Percentiles rank a stretch among this genome's conserved stretches.
These are phyloP conservation scores for Amphipyra berbera DNA, from an alignment of 2,888 invertebrate genomes.

Conservation along the genomic window DNA sequence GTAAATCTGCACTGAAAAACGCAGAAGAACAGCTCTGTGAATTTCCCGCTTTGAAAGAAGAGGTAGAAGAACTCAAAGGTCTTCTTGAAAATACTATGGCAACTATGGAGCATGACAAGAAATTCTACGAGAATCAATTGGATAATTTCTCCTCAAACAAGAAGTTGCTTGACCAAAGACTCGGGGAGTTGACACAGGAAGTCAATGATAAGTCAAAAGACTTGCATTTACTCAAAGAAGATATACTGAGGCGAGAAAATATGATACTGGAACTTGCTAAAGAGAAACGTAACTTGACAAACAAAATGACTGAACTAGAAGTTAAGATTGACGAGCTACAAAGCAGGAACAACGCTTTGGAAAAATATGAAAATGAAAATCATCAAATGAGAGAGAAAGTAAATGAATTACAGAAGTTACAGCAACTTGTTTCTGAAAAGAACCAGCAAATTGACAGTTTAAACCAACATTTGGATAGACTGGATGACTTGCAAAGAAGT, in stretches of 20 bases:
- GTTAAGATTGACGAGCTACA: constrained; percentile 86
- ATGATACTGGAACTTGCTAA: constrained; percentile 90
- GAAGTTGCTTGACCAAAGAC: constrained; percentile 87
- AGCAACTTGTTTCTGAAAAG: constrained; percentile 89
- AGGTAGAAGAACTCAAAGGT: constrained; percentile 84
- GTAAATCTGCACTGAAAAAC: constrained; percentile 87
- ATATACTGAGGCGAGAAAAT: constrained; percentile 89
- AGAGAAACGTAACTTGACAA: constrained; percentile 89
- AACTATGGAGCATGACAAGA: constrained; percentile 88
- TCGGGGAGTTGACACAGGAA: constrained; percentile 89
- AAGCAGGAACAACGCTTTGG: constrained; percentile 78
- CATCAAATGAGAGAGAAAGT: constrained; percentile 86
- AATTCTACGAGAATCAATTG: constrained; percentile 89
- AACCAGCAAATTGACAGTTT: constrained; percentile 88
- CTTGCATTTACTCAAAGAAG: constrained; percentile 88
- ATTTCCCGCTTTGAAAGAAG: constrained; percentile 86
- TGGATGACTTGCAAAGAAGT: constrained; percentile 86
- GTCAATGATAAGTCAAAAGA: constrained; percentile 88
- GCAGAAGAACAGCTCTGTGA: constrained; percentile 89
- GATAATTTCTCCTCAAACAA: constrained; percentile 88
- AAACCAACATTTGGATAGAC: constrained; percentile 85
- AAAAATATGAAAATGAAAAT: constrained; percentile 80
- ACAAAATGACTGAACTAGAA: constrained; percentile 84
- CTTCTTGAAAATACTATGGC: constrained; percentile 86
- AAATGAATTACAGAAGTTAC: constrained; percentile 84